phyloP scores from a whole-genome alignment of 2,888 invertebrate species.

The Criorhina ranunculi region DNA sequence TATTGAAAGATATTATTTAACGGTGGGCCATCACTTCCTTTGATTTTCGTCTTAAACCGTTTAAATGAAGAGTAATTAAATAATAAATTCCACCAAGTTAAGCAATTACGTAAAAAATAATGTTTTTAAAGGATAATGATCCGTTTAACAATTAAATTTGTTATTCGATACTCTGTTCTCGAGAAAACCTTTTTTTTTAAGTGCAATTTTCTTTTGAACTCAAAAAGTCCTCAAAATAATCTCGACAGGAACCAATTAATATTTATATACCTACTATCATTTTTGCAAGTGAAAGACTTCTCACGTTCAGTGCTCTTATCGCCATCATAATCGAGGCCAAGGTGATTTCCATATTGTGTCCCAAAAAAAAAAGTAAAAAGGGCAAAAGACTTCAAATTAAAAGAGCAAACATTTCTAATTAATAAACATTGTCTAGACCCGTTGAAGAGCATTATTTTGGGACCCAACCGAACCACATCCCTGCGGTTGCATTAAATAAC shows the following conservation, averaged over 20 bases:
- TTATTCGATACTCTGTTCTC: not conserved
- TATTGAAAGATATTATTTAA: no score
- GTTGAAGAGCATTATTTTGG: conserved; percentile 5
- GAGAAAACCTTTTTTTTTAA: not conserved
- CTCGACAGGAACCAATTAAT: conserved; percentile 9
- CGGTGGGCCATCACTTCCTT: no score
- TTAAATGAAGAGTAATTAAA: no score
- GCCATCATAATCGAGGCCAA: not conserved
- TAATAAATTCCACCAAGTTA: not conserved
- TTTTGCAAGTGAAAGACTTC: not conserved
- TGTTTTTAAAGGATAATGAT: not conserved
- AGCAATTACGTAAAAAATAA: not conserved
- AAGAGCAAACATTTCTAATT: conserved; percentile 63
- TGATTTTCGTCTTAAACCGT: no score
- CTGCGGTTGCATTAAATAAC: conserved; percentile 24
- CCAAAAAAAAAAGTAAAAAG: conserved; percentile 10
- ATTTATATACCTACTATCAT: not conserved
- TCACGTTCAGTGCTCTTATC: not conserved
- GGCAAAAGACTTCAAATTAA: conserved; percentile 39
- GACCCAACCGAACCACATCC: not conserved
- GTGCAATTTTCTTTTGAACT: not conserved
- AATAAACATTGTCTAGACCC: conserved; percentile 62
- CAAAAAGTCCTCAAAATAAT: not conserved
- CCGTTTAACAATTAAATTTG: conserved; percentile 4
- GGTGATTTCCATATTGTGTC: conserved; percentile 9